These are phyloP conservation scores for Gymnosoma rotundatum DNA, from an alignment of 2,888 invertebrate species.

Conservation along the genomic window DNA sequence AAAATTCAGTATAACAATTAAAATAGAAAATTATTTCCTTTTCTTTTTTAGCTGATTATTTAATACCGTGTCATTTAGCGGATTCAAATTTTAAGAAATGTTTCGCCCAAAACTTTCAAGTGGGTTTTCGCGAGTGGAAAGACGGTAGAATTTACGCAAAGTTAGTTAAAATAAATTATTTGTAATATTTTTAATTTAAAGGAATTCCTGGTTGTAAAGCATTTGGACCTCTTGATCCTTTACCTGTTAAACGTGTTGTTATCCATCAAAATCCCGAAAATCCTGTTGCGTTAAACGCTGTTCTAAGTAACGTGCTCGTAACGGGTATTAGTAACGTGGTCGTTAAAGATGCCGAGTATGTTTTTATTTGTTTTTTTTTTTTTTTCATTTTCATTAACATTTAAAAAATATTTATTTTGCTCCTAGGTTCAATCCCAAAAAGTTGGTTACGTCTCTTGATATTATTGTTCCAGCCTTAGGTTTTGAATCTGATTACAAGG, in stretches of 20 bases:
- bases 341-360: conserved; percentile 32
- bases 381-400: background rate
- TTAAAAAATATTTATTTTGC: background rate
- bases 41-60: conserved; percentile 63
- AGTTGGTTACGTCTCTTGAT: background rate
- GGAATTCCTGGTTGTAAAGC: conserved; percentile 76
- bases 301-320: conserved; percentile 31
- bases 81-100: conserved; percentile 67
- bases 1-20: background rate
- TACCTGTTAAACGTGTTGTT: conserved; percentile 35
- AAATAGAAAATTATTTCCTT: background rate
- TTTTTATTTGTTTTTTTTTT: background rate
- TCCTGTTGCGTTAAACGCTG: conserved; percentile 67
- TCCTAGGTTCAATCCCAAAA: conserved; percentile 40
- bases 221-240: conserved; percentile 85
- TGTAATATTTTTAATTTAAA: conserved; percentile 20
- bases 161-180: background rate
- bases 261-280: conserved; percentile 28
- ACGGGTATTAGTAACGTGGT: conserved; percentile 23
- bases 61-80: conserved; percentile 64
- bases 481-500: conserved; percentile 86
- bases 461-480: conserved; percentile 84
- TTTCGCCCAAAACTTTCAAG: conserved; percentile 67
- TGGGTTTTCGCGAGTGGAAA: conserved; percentile 61
- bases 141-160: conserved; percentile 53